These are phyloP conservation scores for Forbesichthys agassizii DNA, from an alignment of 2,113 vertebrate species.

Conservation along the genomic window DNA sequence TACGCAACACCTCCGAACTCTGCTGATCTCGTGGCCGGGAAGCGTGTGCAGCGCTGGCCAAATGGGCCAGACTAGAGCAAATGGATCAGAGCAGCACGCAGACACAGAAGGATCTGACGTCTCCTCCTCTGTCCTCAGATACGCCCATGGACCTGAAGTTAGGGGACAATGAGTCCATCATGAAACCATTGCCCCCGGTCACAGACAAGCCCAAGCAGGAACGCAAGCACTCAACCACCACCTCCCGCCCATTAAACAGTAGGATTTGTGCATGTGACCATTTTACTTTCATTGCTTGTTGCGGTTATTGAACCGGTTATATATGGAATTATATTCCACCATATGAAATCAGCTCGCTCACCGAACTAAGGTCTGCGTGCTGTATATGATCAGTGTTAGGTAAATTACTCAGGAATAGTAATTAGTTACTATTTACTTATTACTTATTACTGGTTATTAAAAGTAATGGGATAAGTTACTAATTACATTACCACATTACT, in stretches of 20 bases:
- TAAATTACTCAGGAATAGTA: too few relatives aligned
- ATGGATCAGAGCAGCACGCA: constrained; percentile 64
- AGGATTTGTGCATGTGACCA: constrained; percentile 4
- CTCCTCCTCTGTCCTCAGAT: constrained; percentile 60
- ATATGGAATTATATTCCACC: too few relatives aligned
- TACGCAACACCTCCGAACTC: too few relatives aligned
- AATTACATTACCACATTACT: too few relatives aligned
- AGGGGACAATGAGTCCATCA: constrained; percentile 64
- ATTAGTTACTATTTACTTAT: too few relatives aligned
- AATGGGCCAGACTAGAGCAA: constrained; percentile 62
- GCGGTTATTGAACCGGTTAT: too few relatives aligned
- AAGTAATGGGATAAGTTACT: too few relatives aligned
- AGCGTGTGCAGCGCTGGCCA: constrained; percentile 49
- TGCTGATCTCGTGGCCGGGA: constrained; percentile 32
- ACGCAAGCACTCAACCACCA: constrained; percentile 53
- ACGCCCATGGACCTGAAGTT: constrained; percentile 67
- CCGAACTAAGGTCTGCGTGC: too few relatives aligned
- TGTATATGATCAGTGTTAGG: too few relatives aligned
- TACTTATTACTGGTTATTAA: too few relatives aligned
- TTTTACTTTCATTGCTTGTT: too few relatives aligned
- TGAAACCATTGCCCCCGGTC: constrained; percentile 59
- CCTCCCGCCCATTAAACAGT: constrained; percentile 59
- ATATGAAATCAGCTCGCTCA: too few relatives aligned
- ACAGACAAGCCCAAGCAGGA: constrained; percentile 72
- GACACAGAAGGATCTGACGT: constrained; percentile 63